Evolutionary conservation across 2,888 invertebrate species (phyloP).

Genomic region (Drepanosiphum platanoidis): DNA sequence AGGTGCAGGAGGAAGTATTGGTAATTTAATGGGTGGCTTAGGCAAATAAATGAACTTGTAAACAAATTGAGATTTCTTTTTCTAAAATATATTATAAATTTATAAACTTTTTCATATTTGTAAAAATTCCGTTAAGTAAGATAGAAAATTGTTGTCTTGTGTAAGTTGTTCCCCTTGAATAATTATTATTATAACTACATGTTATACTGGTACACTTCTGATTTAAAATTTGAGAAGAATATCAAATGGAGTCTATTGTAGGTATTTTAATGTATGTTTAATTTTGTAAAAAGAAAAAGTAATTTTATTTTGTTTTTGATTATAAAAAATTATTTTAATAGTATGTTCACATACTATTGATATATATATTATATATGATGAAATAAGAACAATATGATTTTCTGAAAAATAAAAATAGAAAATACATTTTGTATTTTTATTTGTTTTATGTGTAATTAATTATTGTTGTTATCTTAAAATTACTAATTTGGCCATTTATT

Average conservation of each 20-base stretch:
- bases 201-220: neutral
- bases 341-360: neutral
- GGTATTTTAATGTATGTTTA: slow-evolving; percentile 1
- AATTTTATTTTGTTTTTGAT: slow-evolving; percentile 48
- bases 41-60: slow-evolving; percentile 66
- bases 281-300: slow-evolving; percentile 57
- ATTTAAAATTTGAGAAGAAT: neutral
- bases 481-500: too few relatives aligned
- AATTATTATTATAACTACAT: slow-evolving; percentile 3
- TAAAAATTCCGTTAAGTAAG: slow-evolving; percentile 46
- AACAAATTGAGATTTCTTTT: slow-evolving; percentile 6
- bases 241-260: slow-evolving; percentile 28
- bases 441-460: neutral
- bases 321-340: slow-evolving; percentile 34
- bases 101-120: slow-evolving; percentile 31
- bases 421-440: neutral
- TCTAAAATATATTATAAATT: slow-evolving; percentile 13
- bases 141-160: slow-evolving; percentile 15
- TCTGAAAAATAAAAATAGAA: slow-evolving; percentile 19
- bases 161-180: neutral
- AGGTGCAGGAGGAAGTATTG: slow-evolving; percentile 71
- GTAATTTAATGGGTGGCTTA: slow-evolving; percentile 73
- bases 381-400: slow-evolving; percentile 15
- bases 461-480: too few relatives aligned
- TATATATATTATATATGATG: too few relatives aligned